Percentiles rank a stretch among this genome's conserved stretches.
Conservation (phyloP, 2,113 vertebrate genomes). For the Ictalurus furcatus region DNA sequence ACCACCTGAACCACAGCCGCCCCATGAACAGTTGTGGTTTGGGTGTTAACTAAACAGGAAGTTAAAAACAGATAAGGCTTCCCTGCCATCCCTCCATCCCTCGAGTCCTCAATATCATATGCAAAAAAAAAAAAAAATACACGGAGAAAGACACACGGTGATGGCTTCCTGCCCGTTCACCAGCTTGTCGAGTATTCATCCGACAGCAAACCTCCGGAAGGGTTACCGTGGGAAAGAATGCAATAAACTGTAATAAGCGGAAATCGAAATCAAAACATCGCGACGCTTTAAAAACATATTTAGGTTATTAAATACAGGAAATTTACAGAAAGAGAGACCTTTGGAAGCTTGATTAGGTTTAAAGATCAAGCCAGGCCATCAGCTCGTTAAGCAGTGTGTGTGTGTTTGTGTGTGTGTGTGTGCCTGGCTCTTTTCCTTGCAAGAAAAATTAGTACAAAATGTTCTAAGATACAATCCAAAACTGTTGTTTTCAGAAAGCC, state of each 20-base stretch:
- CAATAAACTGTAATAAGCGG: background rate
- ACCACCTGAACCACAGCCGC: too few relatives aligned
- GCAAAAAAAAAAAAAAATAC: background rate
- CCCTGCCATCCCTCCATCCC: background rate
- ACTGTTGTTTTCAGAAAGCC: background rate
- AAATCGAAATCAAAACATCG: background rate
- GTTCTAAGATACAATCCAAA: constrained; percentile 8
- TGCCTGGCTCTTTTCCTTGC: background rate
- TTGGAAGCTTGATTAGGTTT: background rate
- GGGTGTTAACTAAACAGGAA: constrained; percentile 59
- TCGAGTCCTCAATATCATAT: background rate
- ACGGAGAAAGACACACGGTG: background rate
- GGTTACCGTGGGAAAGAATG: constrained; percentile 17
- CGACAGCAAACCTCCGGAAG: background rate
- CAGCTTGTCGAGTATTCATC: background rate
- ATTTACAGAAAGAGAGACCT: background rate
- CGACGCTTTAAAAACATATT: background rate
- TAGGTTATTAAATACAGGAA: constrained; percentile 14
- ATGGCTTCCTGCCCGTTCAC: background rate
- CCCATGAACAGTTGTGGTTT: constrained; percentile 23
- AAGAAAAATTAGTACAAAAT: background rate
- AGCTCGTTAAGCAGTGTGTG: constrained; percentile 12
- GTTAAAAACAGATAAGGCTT: constrained; percentile 28
- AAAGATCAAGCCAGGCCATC: constrained; percentile 4
- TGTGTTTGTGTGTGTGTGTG: constrained; percentile 1